A percentile compares a stretch with the other conserved stretches of the same genome.
These are phyloP conservation scores for Melopsittacus undulatus DNA, from an alignment of 2,797 vertebrate species.

Conservation along the genomic window DNA sequence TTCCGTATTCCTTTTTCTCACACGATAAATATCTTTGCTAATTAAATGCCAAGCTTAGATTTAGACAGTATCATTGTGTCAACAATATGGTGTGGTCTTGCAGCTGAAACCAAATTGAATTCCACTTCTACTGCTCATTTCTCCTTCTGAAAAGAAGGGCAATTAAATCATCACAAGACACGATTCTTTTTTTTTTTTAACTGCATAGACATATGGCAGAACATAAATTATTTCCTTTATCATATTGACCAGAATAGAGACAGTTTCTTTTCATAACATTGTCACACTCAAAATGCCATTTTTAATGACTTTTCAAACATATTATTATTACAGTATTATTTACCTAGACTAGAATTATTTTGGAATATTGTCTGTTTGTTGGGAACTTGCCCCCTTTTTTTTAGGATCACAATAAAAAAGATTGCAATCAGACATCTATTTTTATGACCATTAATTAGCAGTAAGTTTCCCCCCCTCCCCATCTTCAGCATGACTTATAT, in stretches of 20 bases:
- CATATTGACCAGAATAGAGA: neutral
- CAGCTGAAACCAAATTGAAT: neutral
- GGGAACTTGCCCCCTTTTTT: neutral
- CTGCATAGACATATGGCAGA: neutral
- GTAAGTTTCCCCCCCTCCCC: neutral
- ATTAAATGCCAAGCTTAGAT: neutral
- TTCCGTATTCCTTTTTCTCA: neutral
- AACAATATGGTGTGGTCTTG: neutral
- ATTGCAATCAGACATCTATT: neutral
- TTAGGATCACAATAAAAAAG: neutral
- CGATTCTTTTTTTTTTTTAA: neutral
- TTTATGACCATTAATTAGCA: neutral
- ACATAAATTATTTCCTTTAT: neutral
- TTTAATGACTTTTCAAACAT: neutral
- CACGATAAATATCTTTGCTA: neutral
- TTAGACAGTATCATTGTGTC: neutral
- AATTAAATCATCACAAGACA: neutral
- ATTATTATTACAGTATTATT: neutral
- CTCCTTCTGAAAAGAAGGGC: neutral
- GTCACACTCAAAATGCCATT: neutral
- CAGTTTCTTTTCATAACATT: neutral
- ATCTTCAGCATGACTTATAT: neutral
- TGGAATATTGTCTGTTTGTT: neutral
- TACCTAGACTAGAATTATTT: neutral
- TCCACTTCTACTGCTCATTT: neutral